Base-by-base conservation (phyloP, 2,888 invertebrate genomes). In the Cerastis leucographa region DNA sequence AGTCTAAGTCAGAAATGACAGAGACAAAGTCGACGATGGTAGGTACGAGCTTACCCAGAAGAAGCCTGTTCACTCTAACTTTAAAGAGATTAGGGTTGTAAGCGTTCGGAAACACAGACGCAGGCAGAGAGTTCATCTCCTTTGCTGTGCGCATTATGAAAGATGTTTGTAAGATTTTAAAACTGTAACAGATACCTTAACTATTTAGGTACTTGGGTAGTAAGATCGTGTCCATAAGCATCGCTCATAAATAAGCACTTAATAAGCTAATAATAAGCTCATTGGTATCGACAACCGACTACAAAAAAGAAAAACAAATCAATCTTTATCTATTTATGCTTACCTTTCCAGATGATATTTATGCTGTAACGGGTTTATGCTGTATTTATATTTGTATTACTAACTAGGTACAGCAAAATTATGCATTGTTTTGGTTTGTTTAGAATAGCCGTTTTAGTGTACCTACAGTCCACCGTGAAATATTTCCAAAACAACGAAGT, bases 381-480 rank as follows among this genome's bases (percentile, higher is more conserved):
- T 54, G 6, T 22, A 8, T 62, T 40, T 54, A 29, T 49, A 22
- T 19, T 19, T 71, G 9, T 56, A 19, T 56, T n/a, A 12, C 19
- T 44, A 71, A 73, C 29, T 7, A n/a, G n/a, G n/a, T n/a, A 46
- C 2, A 44, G 11, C 7, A 35, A 54, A 44, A n/a, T n/a, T 3
- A 35, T 17, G 17, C 42, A 73, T 71, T 44, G 12, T 29, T 71
- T 62, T 62, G n/a, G 12, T n/a, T 42, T 42, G n/a, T 42, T 42
- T 42, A 42, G 14, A 64, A n/a, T 64, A 14, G 4, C 0, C 0
- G 17, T 42, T 64, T 64, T 62, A 40, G 40, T 62, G 9, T 35
- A 11, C 0, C 9, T 35, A 40, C 11, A 4, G 8, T 25, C 14
- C 17, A 8, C 17, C 4, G 25, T 64, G n/a, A 64, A 64, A 42